Conservation (phyloP, 2,888 invertebrate genomes). For the Atrina japonica region DNA sequence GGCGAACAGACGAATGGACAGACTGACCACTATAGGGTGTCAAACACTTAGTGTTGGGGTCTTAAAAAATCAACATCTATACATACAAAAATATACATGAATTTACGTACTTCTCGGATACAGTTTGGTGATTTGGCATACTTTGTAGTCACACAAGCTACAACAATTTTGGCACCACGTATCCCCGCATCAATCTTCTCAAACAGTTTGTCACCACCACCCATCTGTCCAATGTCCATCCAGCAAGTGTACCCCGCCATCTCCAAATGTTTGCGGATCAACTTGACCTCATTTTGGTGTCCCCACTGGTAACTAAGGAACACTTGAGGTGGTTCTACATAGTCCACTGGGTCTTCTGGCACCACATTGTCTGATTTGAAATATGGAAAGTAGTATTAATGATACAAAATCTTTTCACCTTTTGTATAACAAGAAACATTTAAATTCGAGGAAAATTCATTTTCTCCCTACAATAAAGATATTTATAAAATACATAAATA, state of each 20-base stretch:
- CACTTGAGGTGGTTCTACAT: slow-evolving; percentile 56
- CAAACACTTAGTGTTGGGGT: too few relatives aligned
- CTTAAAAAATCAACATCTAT: too few relatives aligned
- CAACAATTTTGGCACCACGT: slow-evolving; percentile 72
- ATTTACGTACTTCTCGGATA: slow-evolving; percentile 79
- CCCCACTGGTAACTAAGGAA: slow-evolving; percentile 78
- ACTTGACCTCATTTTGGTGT: slow-evolving; percentile 75
- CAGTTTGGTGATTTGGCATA: slow-evolving; percentile 79
- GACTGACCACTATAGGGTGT: too few relatives aligned
- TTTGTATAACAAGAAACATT: too few relatives aligned
- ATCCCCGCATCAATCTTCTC: slow-evolving; percentile 78
- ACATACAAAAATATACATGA: too few relatives aligned
- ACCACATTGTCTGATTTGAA: slow-evolving; percentile 59
- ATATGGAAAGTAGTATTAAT: too few relatives aligned
- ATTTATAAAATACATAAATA: too few relatives aligned
- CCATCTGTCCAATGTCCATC: slow-evolving; percentile 80
- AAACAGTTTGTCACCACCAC: slow-evolving; percentile 79
- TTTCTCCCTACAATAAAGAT: too few relatives aligned
- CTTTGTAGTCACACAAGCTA: slow-evolving; percentile 74
- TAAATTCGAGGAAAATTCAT: too few relatives aligned
- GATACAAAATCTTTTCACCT: too few relatives aligned
- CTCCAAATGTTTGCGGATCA: slow-evolving; percentile 73
- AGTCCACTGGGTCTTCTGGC: slow-evolving; percentile 61
- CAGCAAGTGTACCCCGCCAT: slow-evolving; percentile 77
- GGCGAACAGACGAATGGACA: too few relatives aligned